Evolutionary conservation across 2,888 invertebrate species (phyloP), one percentile per base, ranked within the genome.

Genomic region (Ichneumon xanthorius): DNA sequence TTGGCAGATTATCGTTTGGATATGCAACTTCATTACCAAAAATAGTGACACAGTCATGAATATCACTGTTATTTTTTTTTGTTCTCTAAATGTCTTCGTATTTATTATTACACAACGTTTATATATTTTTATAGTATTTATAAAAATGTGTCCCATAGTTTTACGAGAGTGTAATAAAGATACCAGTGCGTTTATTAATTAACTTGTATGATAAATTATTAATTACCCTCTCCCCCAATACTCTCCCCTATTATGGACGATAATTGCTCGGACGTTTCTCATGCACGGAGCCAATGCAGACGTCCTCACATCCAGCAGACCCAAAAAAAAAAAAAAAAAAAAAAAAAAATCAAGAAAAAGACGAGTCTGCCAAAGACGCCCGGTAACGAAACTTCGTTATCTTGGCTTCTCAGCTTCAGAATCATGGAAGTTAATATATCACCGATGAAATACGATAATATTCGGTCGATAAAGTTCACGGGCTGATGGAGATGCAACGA

Each of bases 391-490:
- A 67, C n/a, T 37, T 67, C n/a, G 40, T 67, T 67, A 40, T 63
- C 63, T 4, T 63, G 63, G 30, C 16, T 55, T n/a, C 14, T 16
- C 26, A 71, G 14, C 19, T 14, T 4, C 22, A n/a, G 16, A 45
- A 45, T 45, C 16, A 26, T 45, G 9, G 73, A 7, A 40, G 58
- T 26, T 45, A 73, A 58, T 73, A 45, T 26, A 16, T 30, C 45
- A 45, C 11, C 22, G 45, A 45, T 55, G 37, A 26, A 19, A 14
- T 67, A 33, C 55, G 30, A 67, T 37, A 72, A 72, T 73, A 50
- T 67, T 67, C 33, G 61, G 55, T 72, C 67, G 55, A 61, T 72
- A 26, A 50, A 40, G 71, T 40, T 77, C 55, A 11, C 30, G 55
- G 19, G 30, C 37, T 58, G 55, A 77, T 68, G 40, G 37, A 55